Conservation (phyloP, 2,797 vertebrate genomes). For the Schizopygopsis malacanthus region DNA sequence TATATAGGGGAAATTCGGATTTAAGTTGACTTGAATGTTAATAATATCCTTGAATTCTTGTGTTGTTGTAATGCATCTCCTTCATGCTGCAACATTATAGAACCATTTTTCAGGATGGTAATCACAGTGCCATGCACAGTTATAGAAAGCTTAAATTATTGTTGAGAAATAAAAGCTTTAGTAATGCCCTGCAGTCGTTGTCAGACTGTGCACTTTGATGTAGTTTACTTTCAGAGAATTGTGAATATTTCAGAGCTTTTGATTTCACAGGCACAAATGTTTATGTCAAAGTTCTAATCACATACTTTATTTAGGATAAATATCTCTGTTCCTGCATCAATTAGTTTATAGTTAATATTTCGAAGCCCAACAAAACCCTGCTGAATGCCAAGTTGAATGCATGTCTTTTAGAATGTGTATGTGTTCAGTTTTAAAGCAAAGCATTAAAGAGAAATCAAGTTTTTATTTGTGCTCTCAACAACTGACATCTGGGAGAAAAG, state of each 20-base stretch:
- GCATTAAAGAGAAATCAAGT: constrained; percentile 24
- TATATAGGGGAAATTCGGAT: background rate
- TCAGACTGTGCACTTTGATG: constrained; percentile 26
- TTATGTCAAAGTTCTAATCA: constrained; percentile 7
- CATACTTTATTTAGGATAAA: constrained; percentile 9
- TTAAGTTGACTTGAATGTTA: constrained; percentile 17
- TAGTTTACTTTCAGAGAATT: constrained; percentile 26
- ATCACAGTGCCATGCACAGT: constrained; percentile 14
- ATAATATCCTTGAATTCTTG: constrained; percentile 14
- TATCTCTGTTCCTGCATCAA: constrained; percentile 13
- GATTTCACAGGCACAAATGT: constrained; percentile 4
- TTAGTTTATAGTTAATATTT: background rate
- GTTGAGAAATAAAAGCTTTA: constrained; percentile 22
- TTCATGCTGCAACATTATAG: constrained; percentile 10
- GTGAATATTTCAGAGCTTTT: constrained; percentile 33
- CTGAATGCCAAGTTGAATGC: background rate
- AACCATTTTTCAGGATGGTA: constrained; percentile 2
- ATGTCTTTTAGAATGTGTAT: background rate
- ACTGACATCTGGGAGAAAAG: background rate
- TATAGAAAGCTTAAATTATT: constrained; percentile 13
- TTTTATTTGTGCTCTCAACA: constrained; percentile 7
- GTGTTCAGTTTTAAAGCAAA: background rate
- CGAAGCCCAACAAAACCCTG: background rate
- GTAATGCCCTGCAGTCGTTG: constrained; percentile 16
- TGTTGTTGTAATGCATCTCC: constrained; percentile 5